Conservation (phyloP, 2,888 invertebrate genomes). For the Nomada fabriciana region DNA sequence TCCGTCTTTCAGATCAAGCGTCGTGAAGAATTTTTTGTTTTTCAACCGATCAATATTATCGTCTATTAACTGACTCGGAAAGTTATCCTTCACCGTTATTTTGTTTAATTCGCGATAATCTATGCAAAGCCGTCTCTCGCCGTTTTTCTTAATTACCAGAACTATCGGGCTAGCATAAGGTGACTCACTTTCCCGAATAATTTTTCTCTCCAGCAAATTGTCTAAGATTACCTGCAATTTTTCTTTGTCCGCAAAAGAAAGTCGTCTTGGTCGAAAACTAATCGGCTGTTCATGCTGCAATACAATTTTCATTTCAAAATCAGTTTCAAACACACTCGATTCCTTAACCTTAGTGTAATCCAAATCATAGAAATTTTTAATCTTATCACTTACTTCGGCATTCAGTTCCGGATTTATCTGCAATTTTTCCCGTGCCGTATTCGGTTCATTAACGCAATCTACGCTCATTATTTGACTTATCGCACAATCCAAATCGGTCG, state of each 20-base stretch:
- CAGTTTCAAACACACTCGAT: neutral
- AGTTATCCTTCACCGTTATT: conserved; percentile 34
- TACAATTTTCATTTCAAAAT: conserved; percentile 9
- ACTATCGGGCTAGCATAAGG: conserved; percentile 33
- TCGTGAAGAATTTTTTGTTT: conserved; percentile 11
- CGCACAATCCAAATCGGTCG: neutral
- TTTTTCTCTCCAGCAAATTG: neutral
- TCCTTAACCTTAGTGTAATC: neutral
- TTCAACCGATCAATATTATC: conserved; percentile 37
- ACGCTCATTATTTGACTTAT: neutral
- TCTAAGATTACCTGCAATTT: neutral
- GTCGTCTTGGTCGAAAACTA: conserved; percentile 9
- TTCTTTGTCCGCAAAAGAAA: neutral
- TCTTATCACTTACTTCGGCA: neutral
- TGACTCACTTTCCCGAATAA: conserved; percentile 15
- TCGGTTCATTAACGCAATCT: neutral
- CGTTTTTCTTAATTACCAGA: conserved; percentile 1
- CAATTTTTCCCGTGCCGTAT: neutral
- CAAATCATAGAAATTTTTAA: neutral
- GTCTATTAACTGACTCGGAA: conserved; percentile 26
- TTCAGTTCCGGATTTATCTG: neutral
- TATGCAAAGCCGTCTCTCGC: conserved; percentile 1
- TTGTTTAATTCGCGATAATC: conserved; percentile 31
- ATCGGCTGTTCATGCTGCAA: neutral
- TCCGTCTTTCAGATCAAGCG: conserved; percentile 30